phyloP scores from a whole-genome alignment of 2,888 invertebrate species.

The Epicampocera succincta region DNA sequence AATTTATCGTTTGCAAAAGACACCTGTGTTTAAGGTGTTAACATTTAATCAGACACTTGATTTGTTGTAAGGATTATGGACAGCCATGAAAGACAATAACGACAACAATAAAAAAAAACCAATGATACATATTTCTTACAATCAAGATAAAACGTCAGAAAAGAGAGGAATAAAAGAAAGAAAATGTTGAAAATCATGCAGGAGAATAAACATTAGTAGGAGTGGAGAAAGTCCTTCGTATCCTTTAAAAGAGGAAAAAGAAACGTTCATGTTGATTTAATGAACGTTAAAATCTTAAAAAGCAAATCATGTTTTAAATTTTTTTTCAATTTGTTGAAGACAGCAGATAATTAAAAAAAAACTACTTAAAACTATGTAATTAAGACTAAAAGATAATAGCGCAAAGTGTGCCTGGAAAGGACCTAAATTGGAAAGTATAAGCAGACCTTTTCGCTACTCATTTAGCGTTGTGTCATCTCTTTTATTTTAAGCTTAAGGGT shows the following conservation, averaged over 20 bases:
- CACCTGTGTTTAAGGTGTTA: conserved; percentile 65
- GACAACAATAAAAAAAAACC: neutral
- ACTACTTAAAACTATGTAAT: neutral
- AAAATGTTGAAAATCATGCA: conserved; percentile 42
- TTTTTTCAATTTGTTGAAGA: conserved; percentile 8
- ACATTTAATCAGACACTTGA: conserved; percentile 69
- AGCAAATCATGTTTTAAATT: conserved; percentile 1
- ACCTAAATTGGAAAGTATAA: neutral
- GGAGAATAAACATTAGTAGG: conserved; percentile 39
- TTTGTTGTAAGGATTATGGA: conserved; percentile 66
- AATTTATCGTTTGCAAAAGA: conserved; percentile 68
- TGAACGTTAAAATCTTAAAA: conserved; percentile 48
- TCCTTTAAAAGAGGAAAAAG: conserved; percentile 7
- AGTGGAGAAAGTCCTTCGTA: conserved; percentile 33
- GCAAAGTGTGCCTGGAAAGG: neutral
- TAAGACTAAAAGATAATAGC: conserved; percentile 18
- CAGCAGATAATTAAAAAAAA: conserved; percentile 25
- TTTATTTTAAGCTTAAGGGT: no score
- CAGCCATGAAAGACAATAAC: conserved; percentile 40
- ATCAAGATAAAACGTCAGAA: conserved; percentile 19
- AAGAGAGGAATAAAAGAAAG: neutral
- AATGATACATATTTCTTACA: conserved; percentile 20
- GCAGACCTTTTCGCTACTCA: neutral
- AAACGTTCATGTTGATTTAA: conserved; percentile 55
- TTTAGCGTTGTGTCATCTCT: no score